Conservation (phyloP, 2,113 vertebrate species). For the Etheostoma cragini region DNA sequence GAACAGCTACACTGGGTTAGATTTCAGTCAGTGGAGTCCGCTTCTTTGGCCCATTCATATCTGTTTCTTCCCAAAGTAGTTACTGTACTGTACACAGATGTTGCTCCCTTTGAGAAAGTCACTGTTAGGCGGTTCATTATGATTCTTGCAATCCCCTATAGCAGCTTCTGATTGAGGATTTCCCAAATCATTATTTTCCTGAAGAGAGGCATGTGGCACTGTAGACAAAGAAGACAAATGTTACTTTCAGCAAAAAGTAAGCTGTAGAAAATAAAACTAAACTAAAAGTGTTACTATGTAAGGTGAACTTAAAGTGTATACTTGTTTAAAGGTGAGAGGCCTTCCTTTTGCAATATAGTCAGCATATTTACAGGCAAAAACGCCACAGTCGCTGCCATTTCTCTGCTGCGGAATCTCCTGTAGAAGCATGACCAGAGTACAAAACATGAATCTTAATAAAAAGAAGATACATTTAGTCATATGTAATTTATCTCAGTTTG, state of each 20-base stretch:
- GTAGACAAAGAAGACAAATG: slow-evolving; percentile 31
- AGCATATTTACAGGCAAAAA: slow-evolving; percentile 95
- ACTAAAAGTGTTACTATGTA: not conserved
- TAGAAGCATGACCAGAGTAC: not conserved
- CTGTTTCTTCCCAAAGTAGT: not conserved
- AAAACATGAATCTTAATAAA: slow-evolving; percentile 4
- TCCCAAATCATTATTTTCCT: slow-evolving; percentile 95
- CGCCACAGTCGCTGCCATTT: slow-evolving; percentile 94
- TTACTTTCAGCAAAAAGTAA: not conserved
- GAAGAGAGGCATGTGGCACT: slow-evolving; percentile 95
- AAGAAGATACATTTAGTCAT: not conserved
- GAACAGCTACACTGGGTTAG: slow-evolving; percentile 21
- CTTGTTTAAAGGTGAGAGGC: slow-evolving; percentile 90
- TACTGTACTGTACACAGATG: slow-evolving; percentile 13
- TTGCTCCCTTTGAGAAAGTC: slow-evolving; percentile 3
- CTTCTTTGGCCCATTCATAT: slow-evolving; percentile 58
- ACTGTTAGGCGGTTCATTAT: not conserved
- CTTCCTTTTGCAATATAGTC: slow-evolving; percentile 89
- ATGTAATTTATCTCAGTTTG: not conserved
- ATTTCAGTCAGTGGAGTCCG: slow-evolving; percentile 30
- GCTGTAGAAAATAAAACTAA: not conserved
- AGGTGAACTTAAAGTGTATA: slow-evolving; percentile 55
- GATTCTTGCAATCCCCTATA: slow-evolving; percentile 71
- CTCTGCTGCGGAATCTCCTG: slow-evolving; percentile 95
- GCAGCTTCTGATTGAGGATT: slow-evolving; percentile 92